phyloP scores from a whole-genome alignment of 2,888 invertebrate species.

The Ormyrus thymus region DNA sequence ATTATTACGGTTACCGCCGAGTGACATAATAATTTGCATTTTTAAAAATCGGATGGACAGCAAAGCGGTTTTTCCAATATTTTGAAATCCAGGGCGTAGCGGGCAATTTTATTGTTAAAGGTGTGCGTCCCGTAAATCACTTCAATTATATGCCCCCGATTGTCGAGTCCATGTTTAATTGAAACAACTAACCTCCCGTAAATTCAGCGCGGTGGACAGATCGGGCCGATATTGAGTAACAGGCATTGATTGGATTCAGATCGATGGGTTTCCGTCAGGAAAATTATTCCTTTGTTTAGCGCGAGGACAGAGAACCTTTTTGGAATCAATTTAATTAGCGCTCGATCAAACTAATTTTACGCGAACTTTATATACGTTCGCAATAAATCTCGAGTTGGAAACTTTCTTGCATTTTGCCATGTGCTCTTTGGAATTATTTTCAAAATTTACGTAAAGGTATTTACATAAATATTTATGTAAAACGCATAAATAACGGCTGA shows the following conservation, averaged over 20 bases:
- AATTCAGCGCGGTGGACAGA: conserved; percentile 44
- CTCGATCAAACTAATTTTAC: neutral
- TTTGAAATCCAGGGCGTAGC: too few species aligned
- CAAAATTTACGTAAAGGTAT: too few species aligned
- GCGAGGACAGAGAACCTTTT: neutral
- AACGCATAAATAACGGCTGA: too few species aligned
- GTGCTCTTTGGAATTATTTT: too few species aligned
- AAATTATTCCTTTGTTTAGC: conserved; percentile 37
- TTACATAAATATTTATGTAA: too few species aligned
- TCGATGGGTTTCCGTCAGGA: conserved; percentile 36
- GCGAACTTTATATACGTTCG: too few species aligned
- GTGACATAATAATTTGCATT: too few species aligned
- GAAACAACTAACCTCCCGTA: conserved; percentile 44
- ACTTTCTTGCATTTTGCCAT: too few species aligned
- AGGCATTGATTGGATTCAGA: conserved; percentile 43
- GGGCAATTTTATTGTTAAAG: conserved; percentile 13
- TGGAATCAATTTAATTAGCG: neutral
- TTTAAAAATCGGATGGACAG: too few species aligned
- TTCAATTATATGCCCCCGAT: conserved; percentile 46
- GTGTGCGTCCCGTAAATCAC: conserved; percentile 36
- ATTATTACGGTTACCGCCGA: too few species aligned
- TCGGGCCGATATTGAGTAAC: conserved; percentile 44
- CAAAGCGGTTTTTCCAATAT: too few species aligned
- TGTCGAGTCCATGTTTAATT: conserved; percentile 46
- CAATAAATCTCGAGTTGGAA: too few species aligned